Evolutionary conservation across 2,888 invertebrate genomes (phyloP).

Genomic region (Orchesellides sinensis): DNA sequence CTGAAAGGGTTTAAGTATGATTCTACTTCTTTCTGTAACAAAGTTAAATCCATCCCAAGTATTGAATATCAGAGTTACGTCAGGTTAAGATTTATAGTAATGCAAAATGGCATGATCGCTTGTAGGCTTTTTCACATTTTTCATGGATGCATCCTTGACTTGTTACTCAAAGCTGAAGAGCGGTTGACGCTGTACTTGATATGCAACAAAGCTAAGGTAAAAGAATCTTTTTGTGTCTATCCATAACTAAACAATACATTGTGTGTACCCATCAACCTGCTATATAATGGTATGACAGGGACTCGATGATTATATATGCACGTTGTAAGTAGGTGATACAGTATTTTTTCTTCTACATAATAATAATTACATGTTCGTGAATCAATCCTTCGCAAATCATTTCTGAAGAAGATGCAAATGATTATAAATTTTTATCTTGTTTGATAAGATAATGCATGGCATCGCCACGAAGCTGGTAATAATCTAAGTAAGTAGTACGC

Average conservation of each 20-base stretch:
- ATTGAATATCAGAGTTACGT: constrained; percentile 3
- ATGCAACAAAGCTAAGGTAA: too few species aligned
- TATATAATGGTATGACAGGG: too few species aligned
- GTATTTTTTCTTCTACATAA: constrained; percentile 1
- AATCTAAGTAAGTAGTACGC: constrained; percentile 14
- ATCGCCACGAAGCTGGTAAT: constrained; percentile 6
- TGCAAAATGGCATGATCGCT: background rate
- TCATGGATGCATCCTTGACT: constrained; percentile 28
- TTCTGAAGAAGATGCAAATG: constrained; percentile 49
- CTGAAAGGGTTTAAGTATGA: too few species aligned
- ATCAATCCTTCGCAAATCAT: constrained; percentile 26
- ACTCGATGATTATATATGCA: constrained; percentile 12
- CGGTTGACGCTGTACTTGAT: too few species aligned
- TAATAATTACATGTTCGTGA: constrained; percentile 41
- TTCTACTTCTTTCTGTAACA: too few species aligned
- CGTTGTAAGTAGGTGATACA: constrained; percentile 2
- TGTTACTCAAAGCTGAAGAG: constrained; percentile 34
- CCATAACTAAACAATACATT: too few species aligned
- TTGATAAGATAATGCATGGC: constrained; percentile 47
- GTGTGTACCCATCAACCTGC: too few species aligned
- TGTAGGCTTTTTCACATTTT: background rate
- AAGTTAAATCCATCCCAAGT: too few species aligned
- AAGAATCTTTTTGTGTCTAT: too few species aligned
- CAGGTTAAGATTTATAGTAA: background rate
- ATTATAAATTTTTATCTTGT: constrained; percentile 50